Conservation (phyloP, 2,888 invertebrate genomes). For the Chelonus formosanus region DNA sequence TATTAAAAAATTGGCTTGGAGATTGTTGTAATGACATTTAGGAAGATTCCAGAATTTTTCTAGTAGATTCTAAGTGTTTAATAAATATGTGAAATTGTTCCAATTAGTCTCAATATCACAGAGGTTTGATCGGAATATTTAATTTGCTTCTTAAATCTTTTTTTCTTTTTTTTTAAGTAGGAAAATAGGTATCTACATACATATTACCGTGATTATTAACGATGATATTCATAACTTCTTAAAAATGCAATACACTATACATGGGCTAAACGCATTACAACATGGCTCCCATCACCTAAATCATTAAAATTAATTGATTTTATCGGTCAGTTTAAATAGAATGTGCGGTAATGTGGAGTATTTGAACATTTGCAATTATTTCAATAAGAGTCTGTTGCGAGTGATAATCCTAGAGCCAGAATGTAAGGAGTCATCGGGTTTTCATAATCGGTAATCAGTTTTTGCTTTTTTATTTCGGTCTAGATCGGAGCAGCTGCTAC, state of each 20-base stretch:
- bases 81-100: constrained; percentile 59
- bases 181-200: constrained; percentile 64
- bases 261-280: constrained; percentile 64
- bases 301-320: constrained; percentile 57
- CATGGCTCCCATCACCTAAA: constrained; percentile 60
- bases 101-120: constrained; percentile 63
- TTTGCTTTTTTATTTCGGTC: constrained; percentile 55
- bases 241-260: constrained; percentile 65
- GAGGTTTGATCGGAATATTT: constrained; percentile 63
- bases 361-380: constrained; percentile 40
- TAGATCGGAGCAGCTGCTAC: constrained; percentile 72
- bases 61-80: constrained; percentile 54
- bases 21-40: constrained; percentile 64
- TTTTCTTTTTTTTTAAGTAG: constrained; percentile 47
- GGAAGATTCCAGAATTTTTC: constrained; percentile 51
- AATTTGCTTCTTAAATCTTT: constrained; percentile 39
- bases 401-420: constrained; percentile 4
- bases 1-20: constrained; percentile 62
- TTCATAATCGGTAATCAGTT: constrained; percentile 7
- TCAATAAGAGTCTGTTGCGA: constrained; percentile 42
- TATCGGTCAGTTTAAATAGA: constrained; percentile 31
- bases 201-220: constrained; percentile 50
- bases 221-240: constrained; percentile 40
- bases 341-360: constrained; percentile 22
- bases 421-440: constrained; percentile 3